Evolutionary conservation across 2,113 vertebrate genomes (phyloP), one percentile per base, ranked within the genome.

Genomic region (Hepsetus odoe): DNA sequence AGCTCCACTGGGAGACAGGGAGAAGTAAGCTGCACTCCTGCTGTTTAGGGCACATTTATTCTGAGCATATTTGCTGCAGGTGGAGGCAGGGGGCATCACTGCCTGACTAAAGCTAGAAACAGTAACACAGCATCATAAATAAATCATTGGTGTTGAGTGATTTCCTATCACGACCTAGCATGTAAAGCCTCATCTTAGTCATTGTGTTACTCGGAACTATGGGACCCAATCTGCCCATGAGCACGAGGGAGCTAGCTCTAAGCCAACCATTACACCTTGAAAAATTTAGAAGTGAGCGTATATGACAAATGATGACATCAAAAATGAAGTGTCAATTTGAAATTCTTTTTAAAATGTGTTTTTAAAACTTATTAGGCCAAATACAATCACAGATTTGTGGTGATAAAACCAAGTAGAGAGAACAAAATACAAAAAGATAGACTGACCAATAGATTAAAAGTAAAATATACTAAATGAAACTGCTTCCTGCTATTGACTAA

Each of bases 111-210:
- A 49, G 44, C 28, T 51, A 26, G 14, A 18, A 53, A 35, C 20
- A 35, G 42, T 14, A 64, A 65, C 8, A 28, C 14, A 35, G 61
- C 71, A 9, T 59, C 55, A 73, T 1, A 0, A 13, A 0, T 53
- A 32, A 53, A 32, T 67, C 62, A 55, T 35, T 18, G n/a, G 0
- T 6, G 32, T 66, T n/a, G 5, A 66, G n/a, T 30, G 40, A 32
- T 22, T 28, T 76, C 30, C 49, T 24, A 56, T 67, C 33, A 66
- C 5, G n/a, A 42, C 33, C n/a, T 64, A 62, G 49, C 22, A 56
- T 56, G 33, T 56, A 16, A n/a, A 33, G 22, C 8, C 42, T 65
- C 42, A 64, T 20, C n/a, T 67, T 22, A 55, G 62, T 32, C 49
- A 66, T 33, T 8, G 12, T 22, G 22, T 22, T n/a, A 22, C 2